These are phyloP conservation scores for Trematocara nigrifrons DNA, from an alignment of 2,113 vertebrate genomes.

Conservation along the genomic window DNA sequence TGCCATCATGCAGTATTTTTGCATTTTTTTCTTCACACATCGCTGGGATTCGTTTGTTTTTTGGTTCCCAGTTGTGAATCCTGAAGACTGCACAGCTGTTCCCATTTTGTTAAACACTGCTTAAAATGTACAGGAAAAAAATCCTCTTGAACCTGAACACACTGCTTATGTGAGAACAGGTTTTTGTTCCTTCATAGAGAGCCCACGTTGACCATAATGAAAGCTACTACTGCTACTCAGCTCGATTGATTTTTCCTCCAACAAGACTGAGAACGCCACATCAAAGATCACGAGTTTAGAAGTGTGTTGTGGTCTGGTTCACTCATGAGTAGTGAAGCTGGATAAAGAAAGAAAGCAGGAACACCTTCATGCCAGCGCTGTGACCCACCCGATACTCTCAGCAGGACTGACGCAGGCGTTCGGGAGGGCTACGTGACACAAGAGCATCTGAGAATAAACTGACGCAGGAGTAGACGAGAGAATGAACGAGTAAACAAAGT, in stretches of 20 bases:
- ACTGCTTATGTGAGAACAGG: background rate
- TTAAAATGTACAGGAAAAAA: background rate
- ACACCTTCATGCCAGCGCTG: background rate
- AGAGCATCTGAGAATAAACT: background rate
- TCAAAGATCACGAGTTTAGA: background rate
- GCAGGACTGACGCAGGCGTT: background rate
- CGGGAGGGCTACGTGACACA: background rate
- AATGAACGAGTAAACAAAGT: background rate
- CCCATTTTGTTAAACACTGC: background rate
- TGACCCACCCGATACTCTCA: background rate
- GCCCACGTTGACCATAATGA: background rate
- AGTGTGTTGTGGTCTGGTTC: background rate
- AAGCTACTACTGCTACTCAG: background rate
- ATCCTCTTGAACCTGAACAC: background rate
- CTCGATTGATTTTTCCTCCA: background rate
- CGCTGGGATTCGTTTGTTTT: background rate
- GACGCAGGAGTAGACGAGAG: background rate
- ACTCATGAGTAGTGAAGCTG: background rate
- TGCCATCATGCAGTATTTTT: background rate
- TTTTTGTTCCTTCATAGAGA: slow-evolving; percentile 7
- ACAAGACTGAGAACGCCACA: background rate
- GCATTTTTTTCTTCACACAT: slow-evolving; percentile 1
- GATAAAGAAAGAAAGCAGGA: background rate
- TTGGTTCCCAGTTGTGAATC: background rate
- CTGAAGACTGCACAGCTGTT: background rate